Percentiles rank a stretch among this genome's conserved stretches.
Evolutionary conservation across 2,113 vertebrate genomes (phyloP).

Genomic region (Galeopterus variegatus): DNA sequence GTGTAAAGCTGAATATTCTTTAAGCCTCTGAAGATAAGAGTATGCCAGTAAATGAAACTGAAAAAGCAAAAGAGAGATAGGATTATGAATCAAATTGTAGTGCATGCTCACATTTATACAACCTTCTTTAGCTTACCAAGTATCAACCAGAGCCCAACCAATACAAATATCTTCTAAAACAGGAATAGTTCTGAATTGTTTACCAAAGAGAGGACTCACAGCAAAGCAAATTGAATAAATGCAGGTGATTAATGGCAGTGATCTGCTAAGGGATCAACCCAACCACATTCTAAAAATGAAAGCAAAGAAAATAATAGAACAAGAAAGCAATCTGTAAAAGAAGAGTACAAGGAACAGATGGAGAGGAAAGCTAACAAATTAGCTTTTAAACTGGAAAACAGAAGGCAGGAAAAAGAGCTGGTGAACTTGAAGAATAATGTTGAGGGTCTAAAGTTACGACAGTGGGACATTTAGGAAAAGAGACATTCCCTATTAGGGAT

Average conservation of each 20-base stretch:
- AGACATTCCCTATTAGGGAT: neutral
- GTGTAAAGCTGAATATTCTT: slow-evolving; percentile 88
- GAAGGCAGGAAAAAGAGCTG: slow-evolving; percentile 93
- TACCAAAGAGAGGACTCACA: slow-evolving; percentile 90
- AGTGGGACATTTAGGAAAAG: slow-evolving; percentile 57
- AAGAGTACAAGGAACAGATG: slow-evolving; percentile 93
- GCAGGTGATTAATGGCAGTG: slow-evolving; percentile 91
- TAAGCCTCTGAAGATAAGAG: slow-evolving; percentile 87
- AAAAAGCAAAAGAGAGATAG: slow-evolving; percentile 91
- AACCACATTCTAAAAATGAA: slow-evolving; percentile 89
- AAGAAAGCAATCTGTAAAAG: slow-evolving; percentile 92
- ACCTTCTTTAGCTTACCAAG: slow-evolving; percentile 93
- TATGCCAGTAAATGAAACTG: slow-evolving; percentile 86
- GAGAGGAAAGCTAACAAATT: slow-evolving; percentile 94
- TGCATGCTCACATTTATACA: slow-evolving; percentile 96
- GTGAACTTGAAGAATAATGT: slow-evolving; percentile 90
- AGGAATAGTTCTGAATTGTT: slow-evolving; percentile 92
- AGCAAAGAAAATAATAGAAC: slow-evolving; percentile 90
- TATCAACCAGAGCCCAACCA: slow-evolving; percentile 91
- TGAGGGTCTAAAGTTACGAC: slow-evolving; percentile 93
- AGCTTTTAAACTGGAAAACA: slow-evolving; percentile 93
- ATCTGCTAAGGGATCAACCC: slow-evolving; percentile 90
- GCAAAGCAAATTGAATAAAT: slow-evolving; percentile 92
- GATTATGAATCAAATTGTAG: slow-evolving; percentile 96
- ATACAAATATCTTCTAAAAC: slow-evolving; percentile 92